These are phyloP conservation scores for Himantopus leucocephalus DNA, from an alignment of 2,113 vertebrate species.

Conservation along the genomic window DNA sequence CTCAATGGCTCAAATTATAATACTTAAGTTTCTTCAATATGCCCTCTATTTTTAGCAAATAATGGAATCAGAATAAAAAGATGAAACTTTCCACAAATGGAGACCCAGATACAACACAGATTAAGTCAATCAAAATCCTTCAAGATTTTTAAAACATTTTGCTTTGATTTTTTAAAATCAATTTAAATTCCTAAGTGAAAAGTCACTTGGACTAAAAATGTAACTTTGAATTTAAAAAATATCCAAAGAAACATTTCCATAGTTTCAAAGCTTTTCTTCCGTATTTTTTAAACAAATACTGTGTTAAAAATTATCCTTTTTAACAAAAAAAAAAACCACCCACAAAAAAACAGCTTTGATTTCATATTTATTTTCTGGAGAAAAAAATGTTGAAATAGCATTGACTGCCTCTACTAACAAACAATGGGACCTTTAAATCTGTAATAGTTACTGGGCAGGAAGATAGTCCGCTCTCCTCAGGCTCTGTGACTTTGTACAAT, in stretches of 20 bases:
- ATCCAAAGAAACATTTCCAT: not conserved
- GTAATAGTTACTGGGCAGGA: not conserved
- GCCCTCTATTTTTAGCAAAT: constrained; percentile 56
- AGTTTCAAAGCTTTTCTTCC: not conserved
- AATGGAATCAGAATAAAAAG: constrained; percentile 52
- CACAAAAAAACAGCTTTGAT: not conserved
- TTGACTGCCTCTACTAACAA: not conserved
- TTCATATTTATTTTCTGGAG: not conserved
- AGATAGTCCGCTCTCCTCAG: not conserved
- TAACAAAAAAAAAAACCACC: not conserved
- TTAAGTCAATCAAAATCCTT: constrained; percentile 63
- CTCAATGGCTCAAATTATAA: constrained; percentile 32
- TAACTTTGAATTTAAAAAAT: constrained; percentile 1
- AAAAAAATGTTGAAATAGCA: not conserved
- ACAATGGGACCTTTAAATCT: not conserved
- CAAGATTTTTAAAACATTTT: constrained; percentile 42
- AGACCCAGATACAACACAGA: constrained; percentile 55
- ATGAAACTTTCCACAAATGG: constrained; percentile 56
- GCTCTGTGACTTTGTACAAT: not conserved
- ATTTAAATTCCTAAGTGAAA: constrained; percentile 35
- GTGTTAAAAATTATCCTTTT: not conserved
- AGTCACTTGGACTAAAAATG: constrained; percentile 36
- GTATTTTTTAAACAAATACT: not conserved
- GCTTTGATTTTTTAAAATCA: not conserved
- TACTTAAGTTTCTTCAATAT: constrained; percentile 45